These are phyloP conservation scores for Semicossyphus pulcher DNA, from an alignment of 2,113 vertebrate genomes.

Conservation along the genomic window DNA sequence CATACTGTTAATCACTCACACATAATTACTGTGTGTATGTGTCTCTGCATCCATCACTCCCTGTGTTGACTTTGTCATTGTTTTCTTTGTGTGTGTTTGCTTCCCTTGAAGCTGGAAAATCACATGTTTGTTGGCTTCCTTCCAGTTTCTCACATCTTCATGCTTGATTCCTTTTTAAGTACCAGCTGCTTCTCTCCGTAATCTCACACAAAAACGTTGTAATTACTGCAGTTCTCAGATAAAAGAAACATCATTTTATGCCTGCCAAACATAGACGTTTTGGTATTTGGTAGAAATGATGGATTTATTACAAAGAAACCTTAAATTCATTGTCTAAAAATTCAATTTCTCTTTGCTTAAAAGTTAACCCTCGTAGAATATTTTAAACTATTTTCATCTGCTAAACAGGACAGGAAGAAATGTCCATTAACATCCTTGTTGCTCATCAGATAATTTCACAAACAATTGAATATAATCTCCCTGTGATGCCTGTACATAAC, in stretches of 20 bases:
- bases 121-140: not conserved
- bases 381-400: too few relatives aligned
- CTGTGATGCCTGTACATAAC: too few relatives aligned
- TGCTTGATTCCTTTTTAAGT: not conserved
- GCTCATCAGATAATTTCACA: too few relatives aligned
- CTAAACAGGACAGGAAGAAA: too few relatives aligned
- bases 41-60: not conserved
- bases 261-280: not conserved
- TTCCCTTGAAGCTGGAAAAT: not conserved
- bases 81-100: not conserved
- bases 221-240: not conserved
- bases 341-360: too few relatives aligned
- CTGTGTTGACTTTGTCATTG: not conserved
- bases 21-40: not conserved
- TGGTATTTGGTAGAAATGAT: not conserved
- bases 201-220: not conserved
- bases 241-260: not conserved
- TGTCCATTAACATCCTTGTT: too few relatives aligned
- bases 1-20: not conserved
- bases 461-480: too few relatives aligned
- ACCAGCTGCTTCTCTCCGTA: not conserved
- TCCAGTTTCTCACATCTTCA: not conserved
- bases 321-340: too few relatives aligned
- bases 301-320: not conserved
- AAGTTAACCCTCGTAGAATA: too few relatives aligned